A percentile compares a stretch with the other conserved stretches of the same genome.
phyloP scores from a whole-genome alignment of 2,113 vertebrate species.

The Hipposideros armiger region DNA sequence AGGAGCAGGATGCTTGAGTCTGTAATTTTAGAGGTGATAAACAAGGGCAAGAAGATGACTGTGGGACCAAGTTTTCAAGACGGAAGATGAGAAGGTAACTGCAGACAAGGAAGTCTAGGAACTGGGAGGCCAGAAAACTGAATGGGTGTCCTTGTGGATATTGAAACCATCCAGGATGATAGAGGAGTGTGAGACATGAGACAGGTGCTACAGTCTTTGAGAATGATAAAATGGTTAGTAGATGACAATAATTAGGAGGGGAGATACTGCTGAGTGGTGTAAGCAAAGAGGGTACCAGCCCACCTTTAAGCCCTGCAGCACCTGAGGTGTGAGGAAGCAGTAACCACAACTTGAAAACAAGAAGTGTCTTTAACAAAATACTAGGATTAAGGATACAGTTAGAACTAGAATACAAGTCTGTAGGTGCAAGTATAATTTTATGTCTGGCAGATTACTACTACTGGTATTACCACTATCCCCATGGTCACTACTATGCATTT shows the following conservation, averaged over 20 bases:
- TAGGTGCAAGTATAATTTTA: neutral
- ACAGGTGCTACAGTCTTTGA: neutral
- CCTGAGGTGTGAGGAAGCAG: neutral
- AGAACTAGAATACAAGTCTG: neutral
- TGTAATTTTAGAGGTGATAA: neutral
- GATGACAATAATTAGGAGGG: neutral
- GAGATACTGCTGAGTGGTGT: neutral
- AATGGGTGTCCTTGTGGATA: neutral
- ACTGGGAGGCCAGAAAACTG: neutral
- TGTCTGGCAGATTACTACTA: neutral
- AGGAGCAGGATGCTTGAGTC: neutral
- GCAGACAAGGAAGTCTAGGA: neutral
- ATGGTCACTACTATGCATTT: neutral
- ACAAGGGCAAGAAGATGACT: neutral
- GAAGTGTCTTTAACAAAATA: neutral
- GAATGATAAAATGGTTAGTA: neutral
- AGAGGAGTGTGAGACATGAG: neutral
- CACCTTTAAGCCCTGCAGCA: neutral
- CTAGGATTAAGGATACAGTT: neutral
- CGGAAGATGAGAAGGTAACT: neutral
- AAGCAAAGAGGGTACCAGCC: neutral
- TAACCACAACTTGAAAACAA: neutral
- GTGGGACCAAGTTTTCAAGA: neutral
- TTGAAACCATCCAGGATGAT: neutral
- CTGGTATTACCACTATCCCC: neutral